Evolutionary conservation across 2,888 invertebrate species (phyloP).

Genomic region (Synergus japonicus): DNA sequence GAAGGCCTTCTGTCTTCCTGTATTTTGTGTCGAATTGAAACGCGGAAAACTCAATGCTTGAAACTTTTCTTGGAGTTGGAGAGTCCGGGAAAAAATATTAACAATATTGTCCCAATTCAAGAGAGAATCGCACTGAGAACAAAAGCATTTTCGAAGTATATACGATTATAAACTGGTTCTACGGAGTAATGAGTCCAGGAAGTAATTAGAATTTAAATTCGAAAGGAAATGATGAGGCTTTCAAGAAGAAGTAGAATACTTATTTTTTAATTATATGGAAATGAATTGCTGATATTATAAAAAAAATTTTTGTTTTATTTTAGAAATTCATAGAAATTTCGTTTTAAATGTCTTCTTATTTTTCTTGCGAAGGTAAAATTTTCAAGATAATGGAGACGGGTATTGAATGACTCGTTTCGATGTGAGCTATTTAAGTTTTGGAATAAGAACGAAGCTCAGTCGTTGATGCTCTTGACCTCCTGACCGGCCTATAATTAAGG

Average conservation of each 20-base stretch:
- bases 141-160: not conserved
- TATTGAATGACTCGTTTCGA: not conserved
- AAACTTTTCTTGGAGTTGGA: not conserved
- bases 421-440: not conserved
- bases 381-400: not conserved
- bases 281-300: no score
- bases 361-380: not conserved
- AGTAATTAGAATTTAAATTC: not conserved
- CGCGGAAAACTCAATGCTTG: conserved; percentile 10
- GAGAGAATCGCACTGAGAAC: not conserved
- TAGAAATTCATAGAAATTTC: no score
- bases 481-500: conserved; percentile 61
- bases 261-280: not conserved
- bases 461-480: conserved; percentile 54
- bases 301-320: no score
- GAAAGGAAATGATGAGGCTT: not conserved
- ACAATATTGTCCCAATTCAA: not conserved
- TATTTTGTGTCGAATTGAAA: not conserved
- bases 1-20: conserved; percentile 24
- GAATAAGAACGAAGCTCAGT: conserved; percentile 11
- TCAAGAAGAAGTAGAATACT: not conserved
- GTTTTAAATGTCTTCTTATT: not conserved
- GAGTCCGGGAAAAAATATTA: conserved; percentile 2
- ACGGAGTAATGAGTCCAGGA: not conserved
- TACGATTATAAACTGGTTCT: not conserved